A percentile compares a stretch with the other conserved stretches of the same genome.
Evolutionary conservation across 2,888 invertebrate genomes (phyloP).

Genomic region (Salpingus planirostris): DNA sequence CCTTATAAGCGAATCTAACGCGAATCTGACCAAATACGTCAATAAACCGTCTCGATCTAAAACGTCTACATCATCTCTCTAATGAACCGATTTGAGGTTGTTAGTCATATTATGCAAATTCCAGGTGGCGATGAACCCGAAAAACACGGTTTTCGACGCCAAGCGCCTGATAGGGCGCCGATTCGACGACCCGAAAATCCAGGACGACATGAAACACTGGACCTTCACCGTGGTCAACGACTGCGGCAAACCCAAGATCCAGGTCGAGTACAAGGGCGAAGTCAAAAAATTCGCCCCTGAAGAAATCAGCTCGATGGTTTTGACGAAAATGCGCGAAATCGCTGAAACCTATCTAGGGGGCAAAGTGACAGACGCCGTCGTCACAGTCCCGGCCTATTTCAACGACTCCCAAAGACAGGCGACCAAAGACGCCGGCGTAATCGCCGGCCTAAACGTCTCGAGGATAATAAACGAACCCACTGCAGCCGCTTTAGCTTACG

Average conservation of each 20-base stretch:
- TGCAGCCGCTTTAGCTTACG: conserved; percentile 79
- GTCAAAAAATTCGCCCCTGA: conserved; percentile 69
- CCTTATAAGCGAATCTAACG: too few species aligned
- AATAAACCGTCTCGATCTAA: too few species aligned
- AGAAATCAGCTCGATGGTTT: conserved; percentile 78
- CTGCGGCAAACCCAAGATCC: conserved; percentile 63
- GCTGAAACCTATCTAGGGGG: conserved; percentile 66
- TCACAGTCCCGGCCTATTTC: conserved; percentile 79
- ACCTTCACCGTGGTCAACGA: conserved; percentile 66
- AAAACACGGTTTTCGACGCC: conserved; percentile 46
- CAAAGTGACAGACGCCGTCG: conserved; percentile 64
- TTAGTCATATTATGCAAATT: conserved; percentile 1
- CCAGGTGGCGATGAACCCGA: conserved; percentile 13
- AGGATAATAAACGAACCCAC: conserved; percentile 89
- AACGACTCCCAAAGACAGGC: conserved; percentile 76
- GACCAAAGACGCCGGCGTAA: conserved; percentile 82
- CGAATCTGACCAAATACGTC: too few species aligned
- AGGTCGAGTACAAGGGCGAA: conserved; percentile 66
- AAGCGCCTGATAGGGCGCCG: conserved; percentile 76
- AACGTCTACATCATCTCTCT: too few species aligned
- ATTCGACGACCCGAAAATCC: conserved; percentile 68
- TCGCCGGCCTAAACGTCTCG: conserved; percentile 78
- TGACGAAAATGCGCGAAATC: conserved; percentile 75
- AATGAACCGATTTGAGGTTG: neutral
- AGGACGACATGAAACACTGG: conserved; percentile 79